Conservation (phyloP, 2,888 invertebrate genomes). For the Endotricha flammealis region DNA sequence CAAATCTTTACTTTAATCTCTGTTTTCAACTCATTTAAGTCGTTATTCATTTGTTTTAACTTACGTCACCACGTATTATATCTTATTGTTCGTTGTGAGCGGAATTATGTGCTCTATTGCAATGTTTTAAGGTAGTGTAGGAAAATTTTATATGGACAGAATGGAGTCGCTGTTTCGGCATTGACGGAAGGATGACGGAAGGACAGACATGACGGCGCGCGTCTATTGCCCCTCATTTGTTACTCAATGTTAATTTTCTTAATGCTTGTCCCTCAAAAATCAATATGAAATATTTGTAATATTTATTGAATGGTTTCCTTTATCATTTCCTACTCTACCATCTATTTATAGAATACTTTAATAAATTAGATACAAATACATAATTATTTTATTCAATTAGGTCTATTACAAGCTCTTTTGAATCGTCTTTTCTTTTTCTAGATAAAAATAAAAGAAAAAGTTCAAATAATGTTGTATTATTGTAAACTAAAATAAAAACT, state of each 20-base stretch:
- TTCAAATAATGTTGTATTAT: too few relatives aligned
- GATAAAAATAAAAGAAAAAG: too few relatives aligned
- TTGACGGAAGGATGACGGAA: slow-evolving; percentile 55
- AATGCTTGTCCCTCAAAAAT: slow-evolving; percentile 10
- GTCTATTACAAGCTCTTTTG: too few relatives aligned
- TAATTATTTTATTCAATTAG: too few relatives aligned
- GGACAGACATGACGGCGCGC: slow-evolving; percentile 57
- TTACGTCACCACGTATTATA: slow-evolving; percentile 17
- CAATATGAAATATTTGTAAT: too few relatives aligned
- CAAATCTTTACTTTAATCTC: slow-evolving; percentile 24
- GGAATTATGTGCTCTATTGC: slow-evolving; percentile 11
- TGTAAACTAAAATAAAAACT: too few relatives aligned
- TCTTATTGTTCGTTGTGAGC: not conserved
- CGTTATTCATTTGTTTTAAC: slow-evolving; percentile 25
- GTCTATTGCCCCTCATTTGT: slow-evolving; percentile 51
- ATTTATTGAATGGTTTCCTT: too few relatives aligned
- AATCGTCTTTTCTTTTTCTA: too few relatives aligned
- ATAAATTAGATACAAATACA: too few relatives aligned
- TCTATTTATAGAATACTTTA: too few relatives aligned
- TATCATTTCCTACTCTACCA: too few relatives aligned
- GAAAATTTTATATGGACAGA: slow-evolving; percentile 3
- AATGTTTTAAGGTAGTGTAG: slow-evolving; percentile 23
- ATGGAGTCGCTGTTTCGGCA: slow-evolving; percentile 46
- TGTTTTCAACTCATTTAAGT: slow-evolving; percentile 24
- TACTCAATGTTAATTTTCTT: slow-evolving; percentile 22